Conservation (phyloP, 2,888 invertebrate genomes). For the Bellardia pandia region DNA sequence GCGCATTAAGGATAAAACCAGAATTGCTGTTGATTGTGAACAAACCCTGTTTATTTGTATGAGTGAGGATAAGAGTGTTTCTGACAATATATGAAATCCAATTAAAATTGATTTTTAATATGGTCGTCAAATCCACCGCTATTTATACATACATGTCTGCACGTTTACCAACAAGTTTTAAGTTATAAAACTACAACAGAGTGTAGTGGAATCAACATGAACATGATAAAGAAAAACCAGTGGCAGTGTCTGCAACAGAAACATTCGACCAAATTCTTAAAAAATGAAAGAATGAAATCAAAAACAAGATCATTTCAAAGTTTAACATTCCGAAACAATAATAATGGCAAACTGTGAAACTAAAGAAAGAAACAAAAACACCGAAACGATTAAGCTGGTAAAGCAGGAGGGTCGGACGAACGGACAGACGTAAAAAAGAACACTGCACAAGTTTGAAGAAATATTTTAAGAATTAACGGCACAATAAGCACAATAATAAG, state of each 20-base stretch:
- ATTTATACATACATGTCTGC: conserved; percentile 21
- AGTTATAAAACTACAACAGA: not conserved
- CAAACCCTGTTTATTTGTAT: not conserved
- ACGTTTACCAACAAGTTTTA: conserved; percentile 37
- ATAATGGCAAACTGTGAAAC: conserved; percentile 42
- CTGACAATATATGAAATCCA: conserved; percentile 63
- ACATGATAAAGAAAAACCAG: conserved; percentile 42
- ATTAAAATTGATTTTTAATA: conserved; percentile 66
- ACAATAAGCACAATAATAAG: conserved; percentile 60
- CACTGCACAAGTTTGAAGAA: conserved; percentile 24
- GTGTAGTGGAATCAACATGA: not conserved
- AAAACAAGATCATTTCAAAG: conserved; percentile 63
- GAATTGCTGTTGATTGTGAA: conserved; percentile 25
- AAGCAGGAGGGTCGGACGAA: not conserved
- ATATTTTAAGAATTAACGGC: conserved; percentile 64
- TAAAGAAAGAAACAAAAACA: conserved; percentile 18
- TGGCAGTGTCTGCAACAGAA: conserved; percentile 42
- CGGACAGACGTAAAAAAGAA: conserved; percentile 1
- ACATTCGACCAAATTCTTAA: conserved; percentile 48
- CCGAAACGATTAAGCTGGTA: conserved; percentile 18
- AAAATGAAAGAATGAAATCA: conserved; percentile 1
- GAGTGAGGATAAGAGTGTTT: not conserved
- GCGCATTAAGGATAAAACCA: conserved; percentile 23
- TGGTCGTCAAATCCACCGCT: conserved; percentile 46
- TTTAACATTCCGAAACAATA: conserved; percentile 49